Percentiles rank a stretch among this genome's conserved stretches.
Conservation (phyloP, 2,888 invertebrate genomes). For the Orgyia antiqua region DNA sequence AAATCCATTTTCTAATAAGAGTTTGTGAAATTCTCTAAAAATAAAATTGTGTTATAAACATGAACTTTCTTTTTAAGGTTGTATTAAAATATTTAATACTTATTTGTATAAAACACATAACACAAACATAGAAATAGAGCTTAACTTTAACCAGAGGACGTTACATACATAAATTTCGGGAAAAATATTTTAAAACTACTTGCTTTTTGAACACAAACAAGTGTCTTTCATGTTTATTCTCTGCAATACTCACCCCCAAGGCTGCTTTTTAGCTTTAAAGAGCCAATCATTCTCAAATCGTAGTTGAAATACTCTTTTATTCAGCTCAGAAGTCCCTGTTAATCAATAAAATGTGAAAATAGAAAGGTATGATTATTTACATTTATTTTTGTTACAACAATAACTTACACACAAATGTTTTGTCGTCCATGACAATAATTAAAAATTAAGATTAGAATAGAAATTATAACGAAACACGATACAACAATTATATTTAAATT, state of each 20-base stretch:
- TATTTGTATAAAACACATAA: no score
- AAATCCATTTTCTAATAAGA: constrained; percentile 61
- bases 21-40: constrained; percentile 59
- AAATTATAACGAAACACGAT: background rate
- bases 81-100: no score
- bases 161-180: no score
- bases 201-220: background rate
- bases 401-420: constrained; percentile 53
- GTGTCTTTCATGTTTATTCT: background rate
- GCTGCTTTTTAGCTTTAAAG: constrained; percentile 65
- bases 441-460: background rate
- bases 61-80: no score
- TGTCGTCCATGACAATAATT: constrained; percentile 46
- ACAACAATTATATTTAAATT: background rate
- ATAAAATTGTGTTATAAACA: constrained; percentile 2
- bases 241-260: constrained; percentile 56
- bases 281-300: constrained; percentile 64
- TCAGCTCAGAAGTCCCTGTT: constrained; percentile 62
- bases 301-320: constrained; percentile 51
- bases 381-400: background rate
- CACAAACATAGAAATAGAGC: no score
- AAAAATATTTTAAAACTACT: no score
- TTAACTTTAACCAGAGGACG: no score
- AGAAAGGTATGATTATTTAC: background rate
- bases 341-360: constrained; percentile 1